Evolutionary conservation across 2,888 invertebrate species (phyloP), one percentile per base, ranked within the genome.

Genomic region (Drosophila formosana): DNA sequence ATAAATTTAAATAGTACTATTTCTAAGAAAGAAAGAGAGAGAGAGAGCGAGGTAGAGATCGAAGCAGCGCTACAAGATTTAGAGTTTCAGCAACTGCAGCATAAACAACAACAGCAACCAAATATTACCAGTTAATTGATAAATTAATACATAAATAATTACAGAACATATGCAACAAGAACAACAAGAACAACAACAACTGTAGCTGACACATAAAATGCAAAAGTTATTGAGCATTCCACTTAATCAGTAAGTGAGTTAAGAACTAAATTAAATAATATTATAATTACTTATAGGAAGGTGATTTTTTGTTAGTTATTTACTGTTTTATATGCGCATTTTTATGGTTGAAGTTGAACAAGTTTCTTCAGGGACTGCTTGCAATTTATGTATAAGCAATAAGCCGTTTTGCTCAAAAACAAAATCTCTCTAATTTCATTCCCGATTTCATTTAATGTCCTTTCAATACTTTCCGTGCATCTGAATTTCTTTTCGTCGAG

Each of bases 321-420:
- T 72, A 72, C 64, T 69, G 73, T 83, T 87, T 85, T 68, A 86
- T 85, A 81, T 73, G 76, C 88, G 84, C 70, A 61, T 78, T 84
- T 86, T 84, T 76, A 72, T 84, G 73, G 70, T 78, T 82, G 66
- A 81, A 57, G 78, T 78, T 60, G 68, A 74, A 72, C 72, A 72
- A 80, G 78, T 88, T 88, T 84, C 82, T 80, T 86, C 84, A 88
- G 88, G 84, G 86, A 84, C 78, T 78, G 84, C 86, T 84, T 88
- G 80, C 86, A 75, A 88, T 78, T 82, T 88, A 72, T 85, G 83
- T 82, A 83, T 78, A 84, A 87, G 83, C 83, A 76, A 88, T 83
- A 88, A 78, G 69, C 80, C 70, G 81, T 82, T 83, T 87, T 87
- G 87, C 87, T 88, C 89, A 85, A 82, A 41, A 2, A 25, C 11